A percentile compares a stretch with the other conserved stretches of the same genome.
Conservation (phyloP, 2,888 invertebrate genomes). For the Buathra laborator region DNA sequence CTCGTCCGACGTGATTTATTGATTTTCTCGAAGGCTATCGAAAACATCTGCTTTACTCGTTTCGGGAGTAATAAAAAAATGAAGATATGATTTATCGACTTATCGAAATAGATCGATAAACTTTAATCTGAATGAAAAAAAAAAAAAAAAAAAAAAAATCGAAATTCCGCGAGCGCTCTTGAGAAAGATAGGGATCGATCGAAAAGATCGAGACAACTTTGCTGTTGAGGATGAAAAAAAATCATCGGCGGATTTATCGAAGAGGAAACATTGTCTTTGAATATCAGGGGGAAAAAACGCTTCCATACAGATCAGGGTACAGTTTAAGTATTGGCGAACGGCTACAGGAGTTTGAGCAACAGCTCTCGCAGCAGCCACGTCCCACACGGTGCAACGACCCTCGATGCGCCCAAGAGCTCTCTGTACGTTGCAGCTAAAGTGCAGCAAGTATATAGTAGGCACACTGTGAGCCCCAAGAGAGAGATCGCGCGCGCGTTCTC, state of each 20-base stretch:
- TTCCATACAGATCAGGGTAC: not conserved
- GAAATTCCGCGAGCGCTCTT: not conserved
- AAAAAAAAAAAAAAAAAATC: not conserved
- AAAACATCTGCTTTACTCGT: not conserved
- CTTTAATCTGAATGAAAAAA: not conserved
- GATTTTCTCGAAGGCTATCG: slow-evolving; percentile 11
- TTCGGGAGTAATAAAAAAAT: too few species aligned
- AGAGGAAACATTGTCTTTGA: not conserved
- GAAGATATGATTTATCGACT: not conserved
- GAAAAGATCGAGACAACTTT: not conserved
- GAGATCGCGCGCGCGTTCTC: not conserved
- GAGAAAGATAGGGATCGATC: not conserved
- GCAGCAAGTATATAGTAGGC: slow-evolving; percentile 54
- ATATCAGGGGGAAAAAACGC: slow-evolving; percentile 34
- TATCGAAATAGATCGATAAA: not conserved
- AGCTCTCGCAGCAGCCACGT: slow-evolving; percentile 66
- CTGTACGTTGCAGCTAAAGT: slow-evolving; percentile 60
- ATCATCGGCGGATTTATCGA: not conserved
- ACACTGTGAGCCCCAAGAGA: slow-evolving; percentile 40
- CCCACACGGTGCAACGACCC: slow-evolving; percentile 79
- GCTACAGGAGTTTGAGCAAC: slow-evolving; percentile 67
- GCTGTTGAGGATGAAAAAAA: not conserved
- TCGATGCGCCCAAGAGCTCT: slow-evolving; percentile 72
- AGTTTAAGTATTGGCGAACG: slow-evolving; percentile 44
- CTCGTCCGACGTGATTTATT: not conserved